Evolutionary conservation across 2,113 vertebrate genomes (phyloP).

Genomic region (Microtus montanus): DNA sequence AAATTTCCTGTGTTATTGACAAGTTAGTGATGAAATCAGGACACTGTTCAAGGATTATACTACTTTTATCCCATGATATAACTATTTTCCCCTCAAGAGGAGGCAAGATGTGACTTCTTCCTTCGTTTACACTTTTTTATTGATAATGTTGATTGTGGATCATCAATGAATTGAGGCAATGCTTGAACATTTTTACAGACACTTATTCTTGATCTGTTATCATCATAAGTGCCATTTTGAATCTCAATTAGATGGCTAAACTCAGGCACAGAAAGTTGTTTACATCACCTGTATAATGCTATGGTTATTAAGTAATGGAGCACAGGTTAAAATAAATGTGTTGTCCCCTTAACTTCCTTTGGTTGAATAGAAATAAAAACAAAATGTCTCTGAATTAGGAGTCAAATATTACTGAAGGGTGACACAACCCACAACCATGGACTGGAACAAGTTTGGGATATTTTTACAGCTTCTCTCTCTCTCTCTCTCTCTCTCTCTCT

Average conservation of each 20-base stretch:
- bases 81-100: background rate
- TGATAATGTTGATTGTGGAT: background rate
- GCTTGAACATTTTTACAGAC: background rate
- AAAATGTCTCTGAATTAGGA: background rate
- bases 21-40: constrained; percentile 3
- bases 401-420: background rate
- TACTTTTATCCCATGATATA: background rate
- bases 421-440: background rate
- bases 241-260: constrained; percentile 14
- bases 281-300: background rate
- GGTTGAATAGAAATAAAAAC: background rate
- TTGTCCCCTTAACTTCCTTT: background rate
- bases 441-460: background rate
- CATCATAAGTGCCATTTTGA: background rate
- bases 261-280: background rate
- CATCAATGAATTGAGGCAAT: background rate
- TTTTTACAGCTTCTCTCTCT: too few species aligned
- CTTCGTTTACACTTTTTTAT: background rate
- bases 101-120: background rate
- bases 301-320: background rate
- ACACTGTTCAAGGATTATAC: background rate
- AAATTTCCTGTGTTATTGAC: background rate
- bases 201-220: background rate
- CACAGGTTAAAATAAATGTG: background rate
- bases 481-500: background rate